These are phyloP conservation scores for Lypha dubia DNA, from an alignment of 2,888 invertebrate genomes.

Conservation along the genomic window DNA sequence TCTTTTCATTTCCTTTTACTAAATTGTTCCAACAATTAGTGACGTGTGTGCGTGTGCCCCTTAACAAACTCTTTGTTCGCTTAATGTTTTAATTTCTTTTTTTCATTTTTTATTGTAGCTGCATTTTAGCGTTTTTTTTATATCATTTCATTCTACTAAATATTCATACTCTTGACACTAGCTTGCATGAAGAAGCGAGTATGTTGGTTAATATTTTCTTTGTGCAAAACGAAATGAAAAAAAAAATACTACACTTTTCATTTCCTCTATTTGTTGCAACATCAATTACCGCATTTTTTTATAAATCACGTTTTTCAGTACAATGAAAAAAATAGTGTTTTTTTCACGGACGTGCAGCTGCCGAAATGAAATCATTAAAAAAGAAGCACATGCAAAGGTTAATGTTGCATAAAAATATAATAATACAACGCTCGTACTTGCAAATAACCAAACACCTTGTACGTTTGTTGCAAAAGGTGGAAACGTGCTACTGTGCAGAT, in stretches of 20 bases:
- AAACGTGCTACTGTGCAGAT: slow-evolving; percentile 51
- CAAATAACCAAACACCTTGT: slow-evolving; percentile 30
- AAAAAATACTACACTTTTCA: slow-evolving; percentile 21
- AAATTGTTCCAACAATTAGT: slow-evolving; percentile 48
- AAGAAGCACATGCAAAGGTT: slow-evolving; percentile 55
- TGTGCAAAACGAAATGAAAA: too few species aligned
- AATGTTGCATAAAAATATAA: slow-evolving; percentile 71
- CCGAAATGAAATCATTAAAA: slow-evolving; percentile 55
- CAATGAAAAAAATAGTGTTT: slow-evolving; percentile 34
- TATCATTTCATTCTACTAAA: slow-evolving; percentile 43
- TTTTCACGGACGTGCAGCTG: slow-evolving; percentile 62
- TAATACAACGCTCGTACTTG: slow-evolving; percentile 13
- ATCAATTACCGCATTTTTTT: slow-evolving; percentile 64
- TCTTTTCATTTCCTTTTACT: slow-evolving; percentile 17
- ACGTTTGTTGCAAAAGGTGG: background rate
- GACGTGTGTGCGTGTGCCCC: slow-evolving; percentile 8
- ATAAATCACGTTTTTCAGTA: slow-evolving; percentile 62
- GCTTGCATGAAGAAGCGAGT: slow-evolving; percentile 33
- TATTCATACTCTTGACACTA: slow-evolving; percentile 46
- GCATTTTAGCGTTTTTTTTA: slow-evolving; percentile 11
- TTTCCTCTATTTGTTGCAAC: slow-evolving; percentile 60
- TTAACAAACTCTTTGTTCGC: slow-evolving; percentile 10
- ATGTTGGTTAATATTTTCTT: slow-evolving; percentile 17
- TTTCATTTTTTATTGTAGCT: slow-evolving; percentile 16
- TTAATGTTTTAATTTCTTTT: slow-evolving; percentile 52